A percentile compares a stretch with the other conserved stretches of the same genome.
Evolutionary conservation across 2,113 vertebrate species (phyloP).

Genomic region (Lophotis ruficrista): DNA sequence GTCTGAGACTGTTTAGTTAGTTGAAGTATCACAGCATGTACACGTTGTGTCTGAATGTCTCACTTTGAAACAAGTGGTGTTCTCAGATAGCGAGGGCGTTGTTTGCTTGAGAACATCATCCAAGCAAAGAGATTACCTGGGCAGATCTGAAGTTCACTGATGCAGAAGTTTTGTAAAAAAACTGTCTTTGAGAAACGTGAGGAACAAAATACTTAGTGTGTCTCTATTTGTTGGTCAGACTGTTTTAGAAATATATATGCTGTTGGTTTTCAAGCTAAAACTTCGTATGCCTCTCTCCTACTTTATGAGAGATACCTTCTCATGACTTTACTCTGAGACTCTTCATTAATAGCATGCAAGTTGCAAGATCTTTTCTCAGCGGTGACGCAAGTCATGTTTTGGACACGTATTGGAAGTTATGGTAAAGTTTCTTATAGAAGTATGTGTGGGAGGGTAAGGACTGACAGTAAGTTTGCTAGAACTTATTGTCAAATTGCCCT

Average conservation of each 20-base stretch:
- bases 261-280: background rate
- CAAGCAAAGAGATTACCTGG: background rate
- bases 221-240: background rate
- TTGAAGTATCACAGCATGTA: fast-evolving
- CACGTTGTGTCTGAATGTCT: background rate
- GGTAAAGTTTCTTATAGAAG: background rate
- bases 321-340: background rate
- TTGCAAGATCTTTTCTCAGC: background rate
- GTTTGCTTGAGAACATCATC: background rate
- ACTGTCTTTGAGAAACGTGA: background rate
- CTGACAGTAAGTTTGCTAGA: background rate
- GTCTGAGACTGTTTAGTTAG: background rate
- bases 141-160: background rate
- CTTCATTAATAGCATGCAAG: background rate
- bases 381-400: background rate
- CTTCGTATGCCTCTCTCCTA: background rate
- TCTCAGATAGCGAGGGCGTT: fast-evolving
- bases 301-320: background rate
- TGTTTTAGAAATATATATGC: background rate
- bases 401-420: background rate
- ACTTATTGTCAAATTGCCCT: background rate
- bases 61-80: background rate
- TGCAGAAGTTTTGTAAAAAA: background rate
- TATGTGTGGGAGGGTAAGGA: background rate
- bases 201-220: background rate